A percentile compares a stretch with the other conserved stretches of the same genome.
Evolutionary conservation across 2,888 invertebrate species (phyloP).

Genomic region (Dasypolia templi): DNA sequence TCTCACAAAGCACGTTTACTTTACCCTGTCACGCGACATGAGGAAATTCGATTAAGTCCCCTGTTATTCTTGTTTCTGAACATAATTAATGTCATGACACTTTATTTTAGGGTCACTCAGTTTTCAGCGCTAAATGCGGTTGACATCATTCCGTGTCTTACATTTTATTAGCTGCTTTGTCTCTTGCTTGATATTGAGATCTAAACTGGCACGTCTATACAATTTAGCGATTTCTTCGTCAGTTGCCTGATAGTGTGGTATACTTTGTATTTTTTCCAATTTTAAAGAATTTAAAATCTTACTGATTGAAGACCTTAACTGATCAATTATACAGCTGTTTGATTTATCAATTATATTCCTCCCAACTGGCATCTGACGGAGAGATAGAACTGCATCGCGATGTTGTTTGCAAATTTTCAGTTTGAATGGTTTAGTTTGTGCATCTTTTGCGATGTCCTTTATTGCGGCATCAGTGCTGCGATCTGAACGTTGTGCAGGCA

Average conservation of each 20-base stretch:
- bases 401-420: slow-evolving; percentile 75
- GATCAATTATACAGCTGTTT: slow-evolving; percentile 46
- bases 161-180: slow-evolving; percentile 27
- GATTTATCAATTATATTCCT: slow-evolving; percentile 34
- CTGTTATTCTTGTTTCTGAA: slow-evolving; percentile 54
- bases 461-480: slow-evolving; percentile 65
- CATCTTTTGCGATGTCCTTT: slow-evolving; percentile 65
- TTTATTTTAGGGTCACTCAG: slow-evolving; percentile 45
- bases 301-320: slow-evolving; percentile 66
- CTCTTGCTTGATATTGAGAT: slow-evolving; percentile 43
- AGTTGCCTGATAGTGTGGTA: slow-evolving; percentile 68
- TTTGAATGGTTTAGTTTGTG: slow-evolving; percentile 66
- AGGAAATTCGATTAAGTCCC: slow-evolving; percentile 64
- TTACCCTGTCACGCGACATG: slow-evolving; percentile 55
- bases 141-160: slow-evolving; percentile 19
- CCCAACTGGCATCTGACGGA: slow-evolving; percentile 70
- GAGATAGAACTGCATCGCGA: slow-evolving; percentile 66
- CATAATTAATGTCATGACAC: slow-evolving; percentile 48
- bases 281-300: slow-evolving; percentile 70
- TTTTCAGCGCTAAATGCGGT: slow-evolving; percentile 32
- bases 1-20: slow-evolving; percentile 43
- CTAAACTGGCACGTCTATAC: slow-evolving; percentile 71
- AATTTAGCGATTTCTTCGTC: slow-evolving; percentile 69
- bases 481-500: slow-evolving; percentile 61
- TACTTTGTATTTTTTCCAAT: slow-evolving; percentile 77